Percentiles rank a stretch among this genome's conserved stretches.
Conservation (phyloP, 2,113 vertebrate genomes). For the Nibea coibor region DNA sequence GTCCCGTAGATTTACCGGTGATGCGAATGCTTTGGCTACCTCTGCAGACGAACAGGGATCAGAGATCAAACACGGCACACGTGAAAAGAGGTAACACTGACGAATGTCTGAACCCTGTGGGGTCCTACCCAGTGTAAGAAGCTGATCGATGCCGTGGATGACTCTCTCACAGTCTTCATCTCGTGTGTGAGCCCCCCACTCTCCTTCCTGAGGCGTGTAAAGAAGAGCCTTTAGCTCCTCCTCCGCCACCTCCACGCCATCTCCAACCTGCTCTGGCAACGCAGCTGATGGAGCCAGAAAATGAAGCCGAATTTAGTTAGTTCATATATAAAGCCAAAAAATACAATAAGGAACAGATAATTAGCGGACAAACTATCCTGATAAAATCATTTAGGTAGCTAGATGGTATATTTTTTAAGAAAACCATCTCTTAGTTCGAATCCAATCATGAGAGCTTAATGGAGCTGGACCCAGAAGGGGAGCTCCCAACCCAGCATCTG, state of each 20-base stretch:
- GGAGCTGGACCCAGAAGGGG: too few species aligned
- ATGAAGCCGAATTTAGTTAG: slow-evolving; percentile 3
- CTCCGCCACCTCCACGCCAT: slow-evolving; percentile 92
- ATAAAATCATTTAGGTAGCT: not conserved
- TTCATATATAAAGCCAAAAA: not conserved
- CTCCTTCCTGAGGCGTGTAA: slow-evolving; percentile 95
- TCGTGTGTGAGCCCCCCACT: slow-evolving; percentile 92
- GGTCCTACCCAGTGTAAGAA: slow-evolving; percentile 91
- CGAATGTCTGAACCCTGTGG: not conserved
- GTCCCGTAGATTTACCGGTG: slow-evolving; percentile 93
- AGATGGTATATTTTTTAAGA: not conserved
- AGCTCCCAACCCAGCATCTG: too few species aligned
- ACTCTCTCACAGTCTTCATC: slow-evolving; percentile 96
- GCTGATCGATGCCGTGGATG: slow-evolving; percentile 91
- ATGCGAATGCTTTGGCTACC: slow-evolving; percentile 93
- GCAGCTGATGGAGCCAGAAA: slow-evolving; percentile 66
- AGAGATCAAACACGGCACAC: not conserved
- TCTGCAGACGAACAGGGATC: slow-evolving; percentile 81
- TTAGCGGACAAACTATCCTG: not conserved
- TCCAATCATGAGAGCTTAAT: too few species aligned
- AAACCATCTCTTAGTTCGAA: not conserved
- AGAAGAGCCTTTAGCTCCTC: slow-evolving; percentile 93
- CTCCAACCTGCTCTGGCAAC: slow-evolving; percentile 93
- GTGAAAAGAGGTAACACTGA: not conserved
- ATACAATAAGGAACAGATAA: not conserved